These are phyloP conservation scores for silkworm (Bombyx mori) DNA, from an alignment of 1,140 invertebrate species.

Conservation along the genomic window ASM3026992v2 NC_085134.1:8558001-8558500, in stretches of 20 bases:
- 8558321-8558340: slow-evolving; percentile 35
- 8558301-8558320: slow-evolving; percentile 57
- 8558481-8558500: slow-evolving; percentile 45
- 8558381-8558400: slow-evolving; percentile 68
- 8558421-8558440: slow-evolving; percentile 51
- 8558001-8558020: too few relatives aligned
- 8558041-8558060: too few relatives aligned
- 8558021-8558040: too few relatives aligned
- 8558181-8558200: too few relatives aligned
- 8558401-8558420: slow-evolving; percentile 58
- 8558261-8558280: slow-evolving; percentile 15
- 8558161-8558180: too few relatives aligned
- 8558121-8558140: too few relatives aligned
- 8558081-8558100: too few relatives aligned
- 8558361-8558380: slow-evolving; percentile 68
- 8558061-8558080: too few relatives aligned
- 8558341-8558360: slow-evolving; percentile 30
- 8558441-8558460: slow-evolving; percentile 38
- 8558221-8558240: background rate
- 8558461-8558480: slow-evolving; percentile 28
- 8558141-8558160: too few relatives aligned
- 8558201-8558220: too few relatives aligned
- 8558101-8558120: too few relatives aligned
- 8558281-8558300: slow-evolving; percentile 48
- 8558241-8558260: background rate